These are phyloP conservation scores for Archips crataeganus DNA, from an alignment of 2,888 invertebrate genomes.

Conservation along the genomic window DNA sequence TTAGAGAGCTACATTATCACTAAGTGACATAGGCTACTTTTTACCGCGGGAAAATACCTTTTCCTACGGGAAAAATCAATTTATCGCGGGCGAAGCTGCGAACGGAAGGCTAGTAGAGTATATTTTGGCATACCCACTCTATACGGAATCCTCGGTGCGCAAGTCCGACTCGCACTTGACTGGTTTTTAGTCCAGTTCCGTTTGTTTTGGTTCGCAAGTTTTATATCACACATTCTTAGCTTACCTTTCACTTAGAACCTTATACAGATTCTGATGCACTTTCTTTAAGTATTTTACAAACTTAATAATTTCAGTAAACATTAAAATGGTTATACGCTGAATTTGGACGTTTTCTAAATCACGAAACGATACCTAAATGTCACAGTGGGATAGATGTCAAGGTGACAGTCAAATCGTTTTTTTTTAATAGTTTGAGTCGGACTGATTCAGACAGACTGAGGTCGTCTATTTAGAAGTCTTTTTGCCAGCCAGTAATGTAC, in stretches of 20 bases:
- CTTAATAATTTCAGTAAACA: not conserved
- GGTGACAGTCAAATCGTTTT: not conserved
- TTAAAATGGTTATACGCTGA: not conserved
- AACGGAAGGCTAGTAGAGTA: no score
- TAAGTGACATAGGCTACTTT: no score
- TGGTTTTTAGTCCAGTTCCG: no score
- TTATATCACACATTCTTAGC: not conserved
- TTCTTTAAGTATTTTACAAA: not conserved
- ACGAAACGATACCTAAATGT: not conserved
- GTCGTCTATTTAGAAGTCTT: not conserved
- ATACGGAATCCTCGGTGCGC: no score
- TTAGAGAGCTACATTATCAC: no score
- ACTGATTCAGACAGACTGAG: not conserved
- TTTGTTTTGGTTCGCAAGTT: no score
- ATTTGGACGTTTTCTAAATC: conserved; percentile 1
- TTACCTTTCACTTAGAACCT: not conserved
- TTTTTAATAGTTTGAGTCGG: not conserved
- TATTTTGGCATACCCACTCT: no score
- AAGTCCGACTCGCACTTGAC: no score
- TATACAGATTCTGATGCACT: not conserved
- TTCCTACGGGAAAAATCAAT: no score
- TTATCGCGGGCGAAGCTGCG: no score
- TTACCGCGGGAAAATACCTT: no score
- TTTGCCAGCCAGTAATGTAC: not conserved
- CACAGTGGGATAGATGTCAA: not conserved